Evolutionary conservation across 1,140 invertebrate genomes (phyloP), one percentile per base, ranked within the genome.

Genomic region (Orchestia grillus): DNA sequence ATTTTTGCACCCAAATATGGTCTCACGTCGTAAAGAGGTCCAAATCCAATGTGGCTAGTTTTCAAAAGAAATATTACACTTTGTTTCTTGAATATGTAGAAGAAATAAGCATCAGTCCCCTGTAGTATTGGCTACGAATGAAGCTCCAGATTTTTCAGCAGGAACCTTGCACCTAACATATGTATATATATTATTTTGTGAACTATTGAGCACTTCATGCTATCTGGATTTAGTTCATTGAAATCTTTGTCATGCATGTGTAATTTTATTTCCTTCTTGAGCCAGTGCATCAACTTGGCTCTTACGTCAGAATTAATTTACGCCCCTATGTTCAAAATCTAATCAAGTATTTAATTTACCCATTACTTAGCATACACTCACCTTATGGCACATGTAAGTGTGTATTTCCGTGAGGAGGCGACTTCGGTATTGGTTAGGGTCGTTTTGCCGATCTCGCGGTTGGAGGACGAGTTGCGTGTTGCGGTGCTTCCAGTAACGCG

Each of bases 401-500:
- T 96, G 96, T 43, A 88, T 87, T n/a, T 44, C 42, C 87, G 90
- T 96, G 88, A 95, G 62, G 28, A 53, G 96, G 23, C 53, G 90
- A 96, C 96, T 96, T 15, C 43, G 19, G 41, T 91, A 44, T 44
- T 91, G 40, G 16, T 41, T n/a, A 53, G 77, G 41, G n/a, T 53
- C 19, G 19, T 96, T 40, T 41, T 90, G 95, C 43, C 16, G 41
- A 44, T 42, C 92, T 44, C 96, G 45, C 4, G 43, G 43, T 53
- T 62, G 94, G 4, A 77, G 57, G 16, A 41, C 41, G 47, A 57
- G 95, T 53, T 95, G 92, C 77, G 95, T 36, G 96, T 96, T 44
- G 96, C 57, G 57, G 53, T 44, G 94, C 36, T 44, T 96, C 95
- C 96, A 96, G 23, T 62, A 45, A 44, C 90, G 87, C 41, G 96